Evolutionary conservation across 2,113 vertebrate species (phyloP), one percentile per base, ranked within the genome.

Genomic region (Gallinago paraguaiae): DNA sequence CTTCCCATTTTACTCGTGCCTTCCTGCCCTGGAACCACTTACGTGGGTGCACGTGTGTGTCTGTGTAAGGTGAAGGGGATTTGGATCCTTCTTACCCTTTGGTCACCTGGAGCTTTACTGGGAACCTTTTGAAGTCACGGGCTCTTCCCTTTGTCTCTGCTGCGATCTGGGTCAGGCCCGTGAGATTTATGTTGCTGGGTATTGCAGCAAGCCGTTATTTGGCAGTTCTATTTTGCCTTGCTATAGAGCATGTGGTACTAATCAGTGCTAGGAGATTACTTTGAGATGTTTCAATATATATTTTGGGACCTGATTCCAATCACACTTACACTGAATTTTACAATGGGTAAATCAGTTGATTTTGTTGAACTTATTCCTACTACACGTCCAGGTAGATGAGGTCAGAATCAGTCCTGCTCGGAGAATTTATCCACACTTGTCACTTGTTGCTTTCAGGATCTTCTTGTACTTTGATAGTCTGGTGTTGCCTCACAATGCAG

Each of bases 261-360:
- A 96, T 97, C 96, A 96, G 86, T 39, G 57, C 83, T 95, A 72
- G 86, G 82, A 95, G 91, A 96, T 97, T 97, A 97, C 71, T 96
- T 86, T 96, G 94, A 92, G 92, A 93, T 91, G 59, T 89, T 96
- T 76, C 88, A 37, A 51, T 88, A 71, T 83, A 77, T 88, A 90
- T 91, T 89, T 72, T 71, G 84, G 83, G 91, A 95, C 91, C 90
- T 91, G 86, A 91, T 94, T 92, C 83, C 82, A 90, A 92, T 92
- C 90, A 72, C 76, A 56, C 37, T 90, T 94, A 88, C 69, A 53
- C 48, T 81, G 76, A 80, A 92, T 94, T 93, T 94, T 94, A 94
- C 69, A 94, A 78, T 59, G 83, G 74, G 70, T 89, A 85, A 93
- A 92, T 85, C 74, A 33, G 93, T 69, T 94, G 81, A 82, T 89